Evolutionary conservation across 2,797 vertebrate species (phyloP).

Genomic region (Phataginus tricuspis): DNA sequence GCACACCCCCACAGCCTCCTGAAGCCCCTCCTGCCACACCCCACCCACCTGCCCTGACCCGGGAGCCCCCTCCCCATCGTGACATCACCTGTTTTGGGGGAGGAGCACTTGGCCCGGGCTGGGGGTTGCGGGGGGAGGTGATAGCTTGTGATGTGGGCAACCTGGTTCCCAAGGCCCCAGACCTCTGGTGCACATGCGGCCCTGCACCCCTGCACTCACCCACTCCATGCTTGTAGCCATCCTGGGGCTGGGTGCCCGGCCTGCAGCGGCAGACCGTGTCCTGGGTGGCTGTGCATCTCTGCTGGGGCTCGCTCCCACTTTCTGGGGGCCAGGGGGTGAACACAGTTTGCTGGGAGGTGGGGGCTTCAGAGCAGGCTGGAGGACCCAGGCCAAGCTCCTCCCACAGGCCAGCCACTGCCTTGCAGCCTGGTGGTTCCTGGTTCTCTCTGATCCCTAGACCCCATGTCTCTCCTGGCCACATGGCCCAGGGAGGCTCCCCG

Average conservation of each 20-base stretch:
- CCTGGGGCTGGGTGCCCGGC: conserved; percentile 63
- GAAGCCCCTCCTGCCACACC: neutral
- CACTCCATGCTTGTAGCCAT: conserved; percentile 48
- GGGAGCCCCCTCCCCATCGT: neutral
- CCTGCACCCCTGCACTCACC: conserved; percentile 52
- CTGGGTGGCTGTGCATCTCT: neutral
- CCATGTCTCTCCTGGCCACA: neutral
- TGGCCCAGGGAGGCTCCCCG: rapidly evolving
- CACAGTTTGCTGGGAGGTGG: neutral
- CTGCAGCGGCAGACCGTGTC: conserved; percentile 70
- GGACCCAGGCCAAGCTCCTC: neutral
- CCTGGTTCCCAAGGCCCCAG: neutral
- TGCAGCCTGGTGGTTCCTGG: rapidly evolving
- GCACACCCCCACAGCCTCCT: rapidly evolving
- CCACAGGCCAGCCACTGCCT: neutral
- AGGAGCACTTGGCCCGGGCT: neutral
- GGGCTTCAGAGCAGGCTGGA: neutral
- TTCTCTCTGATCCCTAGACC: neutral
- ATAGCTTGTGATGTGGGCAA: neutral
- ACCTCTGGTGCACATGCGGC: neutral
- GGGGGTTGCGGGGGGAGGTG: neutral
- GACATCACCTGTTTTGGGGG: neutral
- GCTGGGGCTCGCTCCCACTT: conserved; percentile 63
- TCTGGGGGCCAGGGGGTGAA: conserved; percentile 1
- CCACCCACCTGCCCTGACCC: neutral